A percentile compares a stretch with the other conserved stretches of the same genome.
Evolutionary conservation across 2,797 vertebrate genomes (phyloP).

Genomic region (Hemitrygon akajei): DNA sequence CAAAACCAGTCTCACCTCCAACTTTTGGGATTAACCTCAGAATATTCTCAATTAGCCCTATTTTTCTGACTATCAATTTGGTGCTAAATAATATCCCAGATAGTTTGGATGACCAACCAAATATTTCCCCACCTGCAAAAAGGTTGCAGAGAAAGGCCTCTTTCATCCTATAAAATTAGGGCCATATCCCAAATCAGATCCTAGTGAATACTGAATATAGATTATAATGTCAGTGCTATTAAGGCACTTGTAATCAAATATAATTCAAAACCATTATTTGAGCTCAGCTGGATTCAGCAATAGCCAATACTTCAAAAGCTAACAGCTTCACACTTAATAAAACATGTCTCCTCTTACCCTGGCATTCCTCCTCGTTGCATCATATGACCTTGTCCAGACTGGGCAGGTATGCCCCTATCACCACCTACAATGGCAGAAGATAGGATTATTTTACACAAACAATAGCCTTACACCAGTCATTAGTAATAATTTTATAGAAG

Average conservation of each 20-base stretch:
- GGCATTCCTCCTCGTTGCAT: slow-evolving; percentile 72
- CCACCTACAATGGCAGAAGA: slow-evolving; percentile 55
- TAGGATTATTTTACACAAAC: neutral
- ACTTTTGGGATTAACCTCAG: neutral
- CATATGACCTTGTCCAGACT: slow-evolving; percentile 66
- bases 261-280: neutral
- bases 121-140: neutral
- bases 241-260: neutral
- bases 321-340: neutral
- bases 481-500: neutral
- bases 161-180: neutral
- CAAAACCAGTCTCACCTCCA: neutral
- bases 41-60: neutral
- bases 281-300: slow-evolving; percentile 30
- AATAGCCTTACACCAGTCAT: neutral
- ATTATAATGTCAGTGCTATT: neutral
- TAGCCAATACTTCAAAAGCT: neutral
- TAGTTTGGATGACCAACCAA: neutral
- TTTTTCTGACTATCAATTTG: neutral
- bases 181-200: neutral
- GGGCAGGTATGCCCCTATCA: slow-evolving; percentile 63
- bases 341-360: slow-evolving; percentile 59
- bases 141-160: neutral
- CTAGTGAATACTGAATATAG: neutral
- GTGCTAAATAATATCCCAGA: neutral